A percentile compares a stretch with the other conserved stretches of the same genome.
Conservation (phyloP, 2,888 invertebrate species). For the Polietes domitor region DNA sequence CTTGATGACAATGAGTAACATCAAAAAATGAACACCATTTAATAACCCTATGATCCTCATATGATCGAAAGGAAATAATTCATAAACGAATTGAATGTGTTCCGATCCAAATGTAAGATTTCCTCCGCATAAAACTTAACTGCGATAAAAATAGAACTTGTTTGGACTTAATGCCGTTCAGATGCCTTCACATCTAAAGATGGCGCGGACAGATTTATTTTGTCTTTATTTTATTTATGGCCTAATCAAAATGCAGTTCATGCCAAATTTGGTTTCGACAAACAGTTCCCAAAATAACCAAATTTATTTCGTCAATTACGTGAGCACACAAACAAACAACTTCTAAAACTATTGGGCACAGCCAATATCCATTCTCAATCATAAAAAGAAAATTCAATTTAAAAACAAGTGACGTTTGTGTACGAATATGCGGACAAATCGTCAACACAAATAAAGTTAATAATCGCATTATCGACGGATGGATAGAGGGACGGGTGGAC, state of each 20-base stretch:
- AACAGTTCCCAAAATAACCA: not conserved
- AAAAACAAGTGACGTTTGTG: slow-evolving; percentile 11
- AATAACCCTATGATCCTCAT: too few relatives aligned
- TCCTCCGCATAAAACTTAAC: too few relatives aligned
- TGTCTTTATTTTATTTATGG: not conserved
- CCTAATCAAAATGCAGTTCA: not conserved
- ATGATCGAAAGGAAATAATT: too few relatives aligned
- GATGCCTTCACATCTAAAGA: not conserved
- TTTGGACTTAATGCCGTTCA: not conserved
- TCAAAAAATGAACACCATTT: too few relatives aligned
- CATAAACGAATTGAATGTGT: too few relatives aligned
- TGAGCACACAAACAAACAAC: not conserved
- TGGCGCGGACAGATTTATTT: not conserved
- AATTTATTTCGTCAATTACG: not conserved
- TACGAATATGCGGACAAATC: not conserved
- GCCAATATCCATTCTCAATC: not conserved
- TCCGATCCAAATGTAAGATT: too few relatives aligned
- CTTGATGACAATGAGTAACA: too few relatives aligned
- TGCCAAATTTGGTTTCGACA: not conserved
- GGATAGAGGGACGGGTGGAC: slow-evolving; percentile 27
- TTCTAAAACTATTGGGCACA: not conserved
- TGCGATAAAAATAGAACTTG: not conserved
- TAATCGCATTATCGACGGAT: slow-evolving; percentile 39
- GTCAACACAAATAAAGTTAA: not conserved
- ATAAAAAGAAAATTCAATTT: slow-evolving; percentile 13